Conservation (phyloP, 1,140 invertebrate species). For the Lepidurus arcticus region DNA sequence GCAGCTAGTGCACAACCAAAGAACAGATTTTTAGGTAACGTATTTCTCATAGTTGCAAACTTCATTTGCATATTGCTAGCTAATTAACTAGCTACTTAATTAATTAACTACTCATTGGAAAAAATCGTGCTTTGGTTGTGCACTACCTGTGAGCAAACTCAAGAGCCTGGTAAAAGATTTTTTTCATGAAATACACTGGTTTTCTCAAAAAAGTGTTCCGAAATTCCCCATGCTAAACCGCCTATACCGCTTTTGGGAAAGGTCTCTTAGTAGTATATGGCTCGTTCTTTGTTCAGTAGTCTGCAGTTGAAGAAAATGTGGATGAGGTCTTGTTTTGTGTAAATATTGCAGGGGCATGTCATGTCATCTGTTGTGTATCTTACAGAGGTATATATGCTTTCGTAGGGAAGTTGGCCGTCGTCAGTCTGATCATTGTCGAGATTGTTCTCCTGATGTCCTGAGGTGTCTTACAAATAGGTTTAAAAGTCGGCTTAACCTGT, state of each 20-base stretch:
- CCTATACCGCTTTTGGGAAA: not conserved
- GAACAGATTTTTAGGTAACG: too few relatives aligned
- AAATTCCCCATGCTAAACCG: too few relatives aligned
- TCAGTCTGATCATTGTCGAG: not conserved
- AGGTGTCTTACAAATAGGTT: slow-evolving; percentile 1
- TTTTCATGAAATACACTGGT: too few relatives aligned
- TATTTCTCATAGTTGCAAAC: too few relatives aligned
- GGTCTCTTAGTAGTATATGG: not conserved
- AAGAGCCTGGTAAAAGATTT: too few relatives aligned
- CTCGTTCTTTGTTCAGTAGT: slow-evolving; percentile 4
- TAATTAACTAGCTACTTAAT: too few relatives aligned
- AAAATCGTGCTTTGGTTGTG: too few relatives aligned
- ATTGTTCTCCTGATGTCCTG: not conserved
- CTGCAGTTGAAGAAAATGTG: not conserved
- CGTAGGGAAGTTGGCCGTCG: not conserved
- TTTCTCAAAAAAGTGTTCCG: too few relatives aligned
- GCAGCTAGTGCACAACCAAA: too few relatives aligned
- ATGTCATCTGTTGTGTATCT: not conserved
- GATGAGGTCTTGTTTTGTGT: not conserved
- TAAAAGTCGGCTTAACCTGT: not conserved
- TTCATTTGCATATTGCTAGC: too few relatives aligned
- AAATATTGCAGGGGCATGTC: not conserved
- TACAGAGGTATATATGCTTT: not conserved
- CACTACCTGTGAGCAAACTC: too few relatives aligned
- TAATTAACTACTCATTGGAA: too few relatives aligned